These are phyloP conservation scores for Pteropus alecto DNA, from an alignment of 2,113 vertebrate species.

Conservation along the genomic window DNA sequence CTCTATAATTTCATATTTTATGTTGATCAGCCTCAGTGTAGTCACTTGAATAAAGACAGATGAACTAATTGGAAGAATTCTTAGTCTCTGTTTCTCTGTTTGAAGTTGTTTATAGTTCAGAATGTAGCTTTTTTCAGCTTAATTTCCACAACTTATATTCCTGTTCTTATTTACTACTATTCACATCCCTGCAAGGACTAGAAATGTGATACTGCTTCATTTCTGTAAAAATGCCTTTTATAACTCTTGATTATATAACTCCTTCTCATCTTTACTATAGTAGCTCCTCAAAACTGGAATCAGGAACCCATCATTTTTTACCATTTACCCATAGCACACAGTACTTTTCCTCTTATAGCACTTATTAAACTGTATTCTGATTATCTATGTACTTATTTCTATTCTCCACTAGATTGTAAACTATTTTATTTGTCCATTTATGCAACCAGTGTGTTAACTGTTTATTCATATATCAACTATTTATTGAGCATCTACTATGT, in stretches of 20 bases:
- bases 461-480: not conserved
- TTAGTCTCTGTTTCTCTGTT: not conserved
- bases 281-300: not conserved
- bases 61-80: not conserved
- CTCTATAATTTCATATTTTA: not conserved
- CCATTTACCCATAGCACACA: not conserved
- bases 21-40: not conserved
- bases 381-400: not conserved
- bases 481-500: not conserved
- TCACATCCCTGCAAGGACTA: not conserved
- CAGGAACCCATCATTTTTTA: not conserved
- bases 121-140: not conserved
- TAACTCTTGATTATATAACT: not conserved
- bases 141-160: not conserved
- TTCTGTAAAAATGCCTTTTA: not conserved
- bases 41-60: not conserved
- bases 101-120: not conserved
- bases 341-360: not conserved
- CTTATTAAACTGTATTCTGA: not conserved
- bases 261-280: not conserved
- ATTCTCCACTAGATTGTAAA: not conserved
- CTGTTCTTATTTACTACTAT: not conserved
- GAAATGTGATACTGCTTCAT: not conserved
- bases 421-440: not conserved
- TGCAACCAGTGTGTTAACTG: not conserved